These are phyloP conservation scores for Acanthurus leucopareius DNA, from an alignment of 2,797 vertebrate genomes.

Conservation along the genomic window DNA sequence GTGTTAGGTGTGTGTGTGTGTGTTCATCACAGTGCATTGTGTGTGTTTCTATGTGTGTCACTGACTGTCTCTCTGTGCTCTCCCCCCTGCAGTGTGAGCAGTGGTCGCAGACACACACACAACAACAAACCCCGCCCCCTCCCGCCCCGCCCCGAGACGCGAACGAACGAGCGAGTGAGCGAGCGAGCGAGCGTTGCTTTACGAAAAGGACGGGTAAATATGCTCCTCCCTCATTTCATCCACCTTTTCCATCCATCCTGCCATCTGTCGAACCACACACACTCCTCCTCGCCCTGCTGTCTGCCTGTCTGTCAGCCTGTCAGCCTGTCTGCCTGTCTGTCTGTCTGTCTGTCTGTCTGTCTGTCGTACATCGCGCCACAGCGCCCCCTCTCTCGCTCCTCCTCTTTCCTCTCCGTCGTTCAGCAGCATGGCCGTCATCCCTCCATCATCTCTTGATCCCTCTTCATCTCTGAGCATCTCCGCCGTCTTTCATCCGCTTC, in stretches of 20 bases:
- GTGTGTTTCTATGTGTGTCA: slow-evolving; percentile 45
- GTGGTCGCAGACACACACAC: slow-evolving; percentile 76
- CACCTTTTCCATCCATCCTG: slow-evolving; percentile 11
- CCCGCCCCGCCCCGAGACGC: slow-evolving; percentile 55
- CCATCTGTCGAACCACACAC: slow-evolving; percentile 10
- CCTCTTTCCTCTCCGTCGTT: background rate
- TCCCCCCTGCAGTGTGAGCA: slow-evolving; percentile 80
- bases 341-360: background rate
- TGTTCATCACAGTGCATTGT: slow-evolving; percentile 3
- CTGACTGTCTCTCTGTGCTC: slow-evolving; percentile 73
- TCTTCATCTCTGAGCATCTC: slow-evolving; percentile 6
- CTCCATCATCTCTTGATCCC: slow-evolving; percentile 12
- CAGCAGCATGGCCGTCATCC: slow-evolving; percentile 22
- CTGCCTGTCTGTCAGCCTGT: background rate
- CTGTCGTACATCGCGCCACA: background rate
- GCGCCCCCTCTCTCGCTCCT: background rate
- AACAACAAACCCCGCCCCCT: slow-evolving; percentile 73
- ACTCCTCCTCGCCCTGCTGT: slow-evolving; percentile 1
- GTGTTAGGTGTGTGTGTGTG: background rate
- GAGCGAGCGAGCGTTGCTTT: slow-evolving; percentile 60
- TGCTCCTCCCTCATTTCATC: slow-evolving; percentile 59
- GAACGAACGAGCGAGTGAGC: slow-evolving; percentile 31
- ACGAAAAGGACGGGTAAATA: slow-evolving; percentile 78
- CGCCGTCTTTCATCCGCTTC: background rate
- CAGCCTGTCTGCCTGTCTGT: background rate